Evolutionary conservation across 2,113 vertebrate species (phyloP), one percentile per base, ranked within the genome.

Genomic region (Holacanthus passer): DNA sequence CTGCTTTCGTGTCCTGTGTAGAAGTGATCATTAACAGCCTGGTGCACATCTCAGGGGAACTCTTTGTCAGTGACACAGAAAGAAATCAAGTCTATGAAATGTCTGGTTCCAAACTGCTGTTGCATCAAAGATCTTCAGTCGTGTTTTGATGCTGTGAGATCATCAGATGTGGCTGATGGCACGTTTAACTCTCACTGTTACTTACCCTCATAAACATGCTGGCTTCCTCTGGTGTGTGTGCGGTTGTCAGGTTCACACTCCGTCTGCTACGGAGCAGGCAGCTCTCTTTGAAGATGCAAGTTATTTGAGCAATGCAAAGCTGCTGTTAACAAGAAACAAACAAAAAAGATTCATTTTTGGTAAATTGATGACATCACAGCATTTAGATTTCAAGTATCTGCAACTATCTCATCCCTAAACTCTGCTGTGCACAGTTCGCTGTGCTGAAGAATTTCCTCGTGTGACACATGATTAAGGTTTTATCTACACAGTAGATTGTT

Each of bases 181-280:
- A 62, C 9, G 16, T 78, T 74, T 69, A 84, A 93, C 89, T 94
- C 87, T 93, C 89, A 91, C 91, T 94, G 47, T 91, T 88, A 76
- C 74, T 70, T 52, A 41, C 39, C 19, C 83, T 74, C 70, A 88
- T 91, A 89, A 90, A 90, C 74, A 90, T 64, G 77, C 73, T 59
- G 79, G 31, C 68, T 70, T 80, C 81, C 73, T 77, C 82, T 91
- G 83, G 86, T 82, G 88, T 90, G 85, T 77, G 10, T 86, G 84
- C 9, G 75, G 81, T 86, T 53, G 32, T 88, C 67, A 89, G 67
- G 85, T 72, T 76, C 71, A 64, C 48, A 63, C 81, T 83, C 65
- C 82, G 83, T 91, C 78, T 91, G 80, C 56, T 73, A 24, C 62
- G n/a, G 47, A 56, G 88, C 86, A 35, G 69, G 66, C 71, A 58